Base-by-base conservation (phyloP, 2,888 invertebrate genomes). In the Miltochrista miniata region DNA sequence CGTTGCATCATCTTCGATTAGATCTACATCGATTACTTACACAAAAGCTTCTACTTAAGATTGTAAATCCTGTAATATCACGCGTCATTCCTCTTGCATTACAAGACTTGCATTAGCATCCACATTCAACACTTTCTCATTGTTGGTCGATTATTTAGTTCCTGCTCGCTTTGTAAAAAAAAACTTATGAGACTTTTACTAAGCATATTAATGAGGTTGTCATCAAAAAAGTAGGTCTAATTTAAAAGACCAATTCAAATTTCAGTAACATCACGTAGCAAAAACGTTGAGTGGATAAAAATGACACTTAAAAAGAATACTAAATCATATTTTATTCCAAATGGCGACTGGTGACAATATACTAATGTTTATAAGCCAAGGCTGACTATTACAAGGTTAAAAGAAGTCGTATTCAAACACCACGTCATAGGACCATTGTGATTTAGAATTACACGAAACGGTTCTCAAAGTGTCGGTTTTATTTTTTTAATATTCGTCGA, bases 1-100 rank as follows among this genome's bases (percentile, higher is more conserved):
- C 14, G 52, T 65, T 65, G 68, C 65, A 61, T 41, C 67, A 61
- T 61, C 51, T 56, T 59, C 60, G 62, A 70, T 72, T 62, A 64
- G 62, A 61, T 66, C 64, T 61, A 73, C 73, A 70, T 70, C 62
- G 61, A 64, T 67, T 70, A 62, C 48, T 61, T 57, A 55, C 68
- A 66, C 70, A 64, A 68, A 63, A 51, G 61, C 60, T 49, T 57
- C 56, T 56, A 64, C 64, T 72, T 69, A 70, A 72, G 56, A 60
- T 64, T 67, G 62, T 65, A 68, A 70, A 79, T 70, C 79, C 68
- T 70, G 76, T 72, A 74, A 70, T 72, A 61, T 54, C 61, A 57
- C 64, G 66, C 71, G 66, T 74, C 68, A 72, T 67, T 66, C 59
- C 55, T 55, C 59, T 61, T 61, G 68, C 70, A 64, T 73, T 72